Conservation (phyloP, 2,113 vertebrate species). For the Sylvicapra grimmia region DNA sequence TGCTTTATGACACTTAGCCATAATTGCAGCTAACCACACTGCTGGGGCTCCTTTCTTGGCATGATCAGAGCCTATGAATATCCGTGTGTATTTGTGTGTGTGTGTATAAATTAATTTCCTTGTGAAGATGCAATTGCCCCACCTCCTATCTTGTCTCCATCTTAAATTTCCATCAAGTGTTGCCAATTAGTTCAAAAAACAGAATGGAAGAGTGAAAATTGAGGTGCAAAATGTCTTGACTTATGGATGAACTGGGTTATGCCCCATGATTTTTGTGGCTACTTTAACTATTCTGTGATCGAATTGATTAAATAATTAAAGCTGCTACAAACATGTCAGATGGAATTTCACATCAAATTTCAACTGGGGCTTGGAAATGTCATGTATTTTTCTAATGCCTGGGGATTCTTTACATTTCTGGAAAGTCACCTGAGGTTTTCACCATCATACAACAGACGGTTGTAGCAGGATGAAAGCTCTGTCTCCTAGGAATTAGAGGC, state of each 20-base stretch:
- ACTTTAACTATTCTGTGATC: conserved; percentile 78
- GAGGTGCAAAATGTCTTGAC: conserved; percentile 72
- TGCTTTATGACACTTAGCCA: conserved; percentile 72
- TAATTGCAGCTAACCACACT: conserved; percentile 77
- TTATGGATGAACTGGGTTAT: conserved; percentile 74
- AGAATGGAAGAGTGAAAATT: conserved; percentile 75
- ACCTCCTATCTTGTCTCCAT: conserved; percentile 74
- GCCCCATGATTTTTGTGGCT: conserved; percentile 68
- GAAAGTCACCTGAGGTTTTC: conserved; percentile 1
- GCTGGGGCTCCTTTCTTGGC: conserved; percentile 67
- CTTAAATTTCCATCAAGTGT: conserved; percentile 73
- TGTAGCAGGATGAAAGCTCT: neutral
- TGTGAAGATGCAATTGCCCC: conserved; percentile 72
- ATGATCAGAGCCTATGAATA: conserved; percentile 55
- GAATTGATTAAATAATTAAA: conserved; percentile 82
- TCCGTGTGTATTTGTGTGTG: conserved; percentile 32
- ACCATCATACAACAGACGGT: neutral
- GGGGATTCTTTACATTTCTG: conserved; percentile 20
- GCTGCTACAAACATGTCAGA: conserved; percentile 74
- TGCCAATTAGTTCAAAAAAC: conserved; percentile 74
- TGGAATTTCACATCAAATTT: conserved; percentile 76
- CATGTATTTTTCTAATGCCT: conserved; percentile 2
- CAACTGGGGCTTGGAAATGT: conserved; percentile 52
- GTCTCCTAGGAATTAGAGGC: neutral
- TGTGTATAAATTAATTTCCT: conserved; percentile 77